Conservation (phyloP, 2,888 invertebrate genomes). For the Uloborus plumipes region DNA sequence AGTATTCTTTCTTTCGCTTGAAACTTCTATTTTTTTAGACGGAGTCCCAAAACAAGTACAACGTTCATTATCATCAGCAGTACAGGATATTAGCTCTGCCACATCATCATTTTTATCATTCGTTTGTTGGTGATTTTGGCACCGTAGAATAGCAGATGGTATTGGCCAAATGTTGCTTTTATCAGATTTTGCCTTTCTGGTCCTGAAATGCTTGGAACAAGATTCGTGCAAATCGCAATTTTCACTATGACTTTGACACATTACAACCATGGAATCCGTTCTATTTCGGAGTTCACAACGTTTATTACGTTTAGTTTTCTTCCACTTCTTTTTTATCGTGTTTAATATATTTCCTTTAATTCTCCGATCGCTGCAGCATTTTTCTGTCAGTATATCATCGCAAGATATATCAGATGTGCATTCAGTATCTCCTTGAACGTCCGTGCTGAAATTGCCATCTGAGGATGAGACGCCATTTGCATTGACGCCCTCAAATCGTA, state of each 20-base stretch:
- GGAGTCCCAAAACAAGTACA: conserved; percentile 38
- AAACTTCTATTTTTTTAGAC: conserved; percentile 11
- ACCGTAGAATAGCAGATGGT: conserved; percentile 42
- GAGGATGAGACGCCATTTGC: conserved; percentile 57
- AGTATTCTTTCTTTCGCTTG: not conserved
- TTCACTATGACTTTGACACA: conserved; percentile 37
- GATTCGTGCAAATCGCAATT: conserved; percentile 40
- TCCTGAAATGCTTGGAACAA: conserved; percentile 36
- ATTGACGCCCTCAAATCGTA: conserved; percentile 62
- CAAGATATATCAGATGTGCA: not conserved
- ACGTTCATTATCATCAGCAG: conserved; percentile 21
- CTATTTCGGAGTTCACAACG: conserved; percentile 34
- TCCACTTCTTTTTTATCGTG: conserved; percentile 46
- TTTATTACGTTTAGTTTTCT: conserved; percentile 47
- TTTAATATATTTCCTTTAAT: conserved; percentile 54
- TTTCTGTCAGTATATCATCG: conserved; percentile 13
- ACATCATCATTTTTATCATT: conserved; percentile 54
- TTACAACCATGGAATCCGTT: conserved; percentile 40
- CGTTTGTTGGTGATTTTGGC: conserved; percentile 38
- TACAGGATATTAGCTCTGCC: conserved; percentile 40
- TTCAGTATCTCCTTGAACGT: conserved; percentile 10
- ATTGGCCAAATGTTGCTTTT: conserved; percentile 49
- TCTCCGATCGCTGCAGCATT: conserved; percentile 1
- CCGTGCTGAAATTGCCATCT: conserved; percentile 17
- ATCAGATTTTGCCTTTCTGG: conserved; percentile 37